phyloP scores from a whole-genome alignment of 1,140 invertebrate genomes.

The Argopecten irradians region DNA sequence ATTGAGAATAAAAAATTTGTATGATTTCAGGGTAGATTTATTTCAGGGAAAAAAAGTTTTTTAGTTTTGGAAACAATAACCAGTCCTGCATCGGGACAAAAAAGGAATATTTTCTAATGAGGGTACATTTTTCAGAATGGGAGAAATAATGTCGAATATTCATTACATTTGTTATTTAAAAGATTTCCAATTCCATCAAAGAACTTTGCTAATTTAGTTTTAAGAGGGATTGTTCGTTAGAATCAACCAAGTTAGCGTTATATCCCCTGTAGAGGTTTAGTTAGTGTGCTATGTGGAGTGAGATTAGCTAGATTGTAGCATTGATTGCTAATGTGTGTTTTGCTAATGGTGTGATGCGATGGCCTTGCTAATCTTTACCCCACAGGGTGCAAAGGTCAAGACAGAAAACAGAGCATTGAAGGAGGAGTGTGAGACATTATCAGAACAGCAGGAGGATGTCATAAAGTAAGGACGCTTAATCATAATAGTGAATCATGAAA shows the following conservation, averaged over 20 bases:
- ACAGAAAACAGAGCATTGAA: conserved; percentile 60
- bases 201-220: too few relatives aligned
- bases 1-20: not conserved
- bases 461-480: conserved; percentile 56
- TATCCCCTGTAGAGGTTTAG: not conserved
- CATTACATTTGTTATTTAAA: too few relatives aligned
- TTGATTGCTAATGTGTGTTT: not conserved
- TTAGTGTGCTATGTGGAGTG: not conserved
- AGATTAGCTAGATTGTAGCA: not conserved
- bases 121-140: too few relatives aligned
- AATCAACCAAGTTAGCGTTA: too few relatives aligned
- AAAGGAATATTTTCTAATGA: too few relatives aligned
- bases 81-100: too few relatives aligned
- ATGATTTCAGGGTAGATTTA: not conserved
- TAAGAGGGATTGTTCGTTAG: too few relatives aligned
- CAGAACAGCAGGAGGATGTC: conserved; percentile 62
- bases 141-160: too few relatives aligned
- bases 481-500: too few relatives aligned
- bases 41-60: too few relatives aligned
- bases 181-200: too few relatives aligned
- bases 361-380: conserved; percentile 25
- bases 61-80: too few relatives aligned
- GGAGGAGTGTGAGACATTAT: conserved; percentile 61
- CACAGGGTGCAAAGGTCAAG: conserved; percentile 56
- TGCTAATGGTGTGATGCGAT: conserved; percentile 15